Evolutionary conservation across 2,797 vertebrate species (phyloP), one percentile per base, ranked within the genome.

Genomic region (Pseudocheirus occidentalis): DNA sequence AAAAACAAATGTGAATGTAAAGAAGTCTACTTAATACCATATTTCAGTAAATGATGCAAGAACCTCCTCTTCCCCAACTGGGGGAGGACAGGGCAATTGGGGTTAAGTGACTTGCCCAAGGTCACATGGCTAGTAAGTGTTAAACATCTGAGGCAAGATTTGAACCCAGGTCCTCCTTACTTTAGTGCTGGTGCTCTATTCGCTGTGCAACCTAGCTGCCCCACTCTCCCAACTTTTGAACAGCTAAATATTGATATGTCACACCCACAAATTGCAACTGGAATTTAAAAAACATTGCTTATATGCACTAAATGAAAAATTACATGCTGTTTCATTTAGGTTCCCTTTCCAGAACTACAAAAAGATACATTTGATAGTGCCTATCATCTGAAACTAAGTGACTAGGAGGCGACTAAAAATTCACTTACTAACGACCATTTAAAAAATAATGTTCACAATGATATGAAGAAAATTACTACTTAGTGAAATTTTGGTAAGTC

Each of bases 361-460:
- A 95, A 95, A 91, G 21, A 54, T 53, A 29, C 50, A 29, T 95
- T 55, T 50, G 50, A 52, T 52, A 57, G 18, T 21, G 11, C 53
- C 94, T 91, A 4, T 87, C 50, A 40, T 87, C 9, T 27, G 73
- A 46, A 87, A 87, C 73, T 58, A 91, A 55, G 34, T 11, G 81
- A 93, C 46, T 57, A 90, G 54, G 55, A 87, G 73, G 73, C 50
- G 73, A 27, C 73, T 96, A 62, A 92, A 93, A 89, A 55, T 50
- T 90, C 87, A 27, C 53, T 93, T 1, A 50, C 50, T n/a, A 66
- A 46, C 34, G 91, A 24, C 29, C 66, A 89, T 52, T 13, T 21
- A 62, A 92, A 92, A 73, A 90, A 73, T 91, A 24, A 90, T 56
- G 3, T n/a, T 56, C 40, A 93, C 55, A 94, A 56, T 21, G 52